phyloP scores from a whole-genome alignment of 2,888 invertebrate genomes.

The Xestia xanthographa region DNA sequence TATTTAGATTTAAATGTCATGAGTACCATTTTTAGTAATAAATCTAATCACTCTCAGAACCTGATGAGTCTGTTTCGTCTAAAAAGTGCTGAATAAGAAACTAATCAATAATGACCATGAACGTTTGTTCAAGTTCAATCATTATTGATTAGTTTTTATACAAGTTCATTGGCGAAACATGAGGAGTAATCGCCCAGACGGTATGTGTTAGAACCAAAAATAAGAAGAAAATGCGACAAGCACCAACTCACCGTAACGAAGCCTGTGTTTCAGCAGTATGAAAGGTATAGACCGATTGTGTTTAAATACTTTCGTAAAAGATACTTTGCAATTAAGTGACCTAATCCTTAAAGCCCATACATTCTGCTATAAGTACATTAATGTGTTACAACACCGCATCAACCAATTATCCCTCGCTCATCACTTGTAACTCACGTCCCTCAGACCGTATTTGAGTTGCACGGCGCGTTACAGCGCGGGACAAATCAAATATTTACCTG shows the following conservation, averaged over 20 bases:
- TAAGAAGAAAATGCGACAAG: not conserved
- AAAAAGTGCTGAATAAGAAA: not conserved
- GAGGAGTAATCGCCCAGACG: not conserved
- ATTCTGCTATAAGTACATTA: not conserved
- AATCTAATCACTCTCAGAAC: not conserved
- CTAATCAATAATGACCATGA: no score
- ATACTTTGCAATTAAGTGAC: not conserved
- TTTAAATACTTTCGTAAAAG: not conserved
- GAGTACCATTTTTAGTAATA: not conserved
- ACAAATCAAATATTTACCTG: slow-evolving; percentile 77
- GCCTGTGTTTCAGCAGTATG: not conserved
- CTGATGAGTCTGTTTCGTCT: not conserved
- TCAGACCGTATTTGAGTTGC: slow-evolving; percentile 60
- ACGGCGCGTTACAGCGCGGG: slow-evolving; percentile 57
- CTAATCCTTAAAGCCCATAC: no score
- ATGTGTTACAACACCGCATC: not conserved
- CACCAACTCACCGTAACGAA: not conserved
- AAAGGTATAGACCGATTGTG: not conserved
- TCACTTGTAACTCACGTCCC: slow-evolving; percentile 10
- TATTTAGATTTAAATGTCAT: slow-evolving; percentile 18
- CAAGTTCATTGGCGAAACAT: not conserved
- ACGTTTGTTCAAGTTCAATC: not conserved
- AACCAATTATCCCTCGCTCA: slow-evolving; percentile 22
- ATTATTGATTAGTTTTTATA: not conserved
- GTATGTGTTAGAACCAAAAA: not conserved